Conservation (phyloP, 2,797 vertebrate species). For the Austrolebias charrua region DNA sequence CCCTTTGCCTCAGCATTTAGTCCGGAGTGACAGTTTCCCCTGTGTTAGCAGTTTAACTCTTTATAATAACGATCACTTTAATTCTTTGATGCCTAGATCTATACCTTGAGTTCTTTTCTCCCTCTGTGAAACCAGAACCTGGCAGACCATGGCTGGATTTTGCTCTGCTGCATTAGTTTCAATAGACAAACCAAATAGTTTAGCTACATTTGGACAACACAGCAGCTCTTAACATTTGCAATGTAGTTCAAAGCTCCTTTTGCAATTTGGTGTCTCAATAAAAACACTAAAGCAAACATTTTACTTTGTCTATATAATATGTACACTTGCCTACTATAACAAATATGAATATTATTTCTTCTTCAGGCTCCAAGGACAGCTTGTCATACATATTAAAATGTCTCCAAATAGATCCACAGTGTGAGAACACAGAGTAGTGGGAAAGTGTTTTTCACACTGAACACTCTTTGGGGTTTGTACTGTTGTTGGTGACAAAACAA, state of each 20-base stretch:
- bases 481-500: background rate
- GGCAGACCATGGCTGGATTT: no score
- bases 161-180: no score
- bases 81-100: no score
- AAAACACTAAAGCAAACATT: background rate
- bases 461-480: background rate
- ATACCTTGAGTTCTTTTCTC: no score
- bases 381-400: constrained; percentile 31
- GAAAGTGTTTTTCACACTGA: constrained; percentile 12
- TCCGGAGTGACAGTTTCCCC: no score
- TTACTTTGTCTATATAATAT: background rate
- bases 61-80: no score
- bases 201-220: no score
- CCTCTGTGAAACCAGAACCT: no score
- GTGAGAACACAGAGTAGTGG: constrained; percentile 16
- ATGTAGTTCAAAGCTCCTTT: background rate
- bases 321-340: background rate
- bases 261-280: no score
- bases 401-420: constrained; percentile 16
- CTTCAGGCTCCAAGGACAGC: constrained; percentile 9
- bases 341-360: background rate
- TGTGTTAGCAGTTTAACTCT: no score
- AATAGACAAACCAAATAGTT: no score
- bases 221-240: background rate
- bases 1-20: no score